Evolutionary conservation across 2,888 invertebrate genomes (phyloP), one percentile per base, ranked within the genome.

Genomic region (Cheiracanthium punctorium): DNA sequence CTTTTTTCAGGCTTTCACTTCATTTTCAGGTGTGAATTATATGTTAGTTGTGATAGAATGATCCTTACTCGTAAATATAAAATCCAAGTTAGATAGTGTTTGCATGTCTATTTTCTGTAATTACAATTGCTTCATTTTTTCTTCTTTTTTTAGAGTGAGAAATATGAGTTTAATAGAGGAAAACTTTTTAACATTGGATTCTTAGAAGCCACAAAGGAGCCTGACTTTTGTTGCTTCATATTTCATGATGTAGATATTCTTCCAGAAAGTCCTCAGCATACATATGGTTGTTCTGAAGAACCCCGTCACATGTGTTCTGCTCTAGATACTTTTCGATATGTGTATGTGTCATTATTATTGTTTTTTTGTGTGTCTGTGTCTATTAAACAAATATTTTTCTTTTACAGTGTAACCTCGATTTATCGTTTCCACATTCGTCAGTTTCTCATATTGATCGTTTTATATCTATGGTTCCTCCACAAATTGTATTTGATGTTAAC

Each of bases 231-330:
- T 74, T 98, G 98, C 91, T 94, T 97, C 79, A 94, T 98, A 86
- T 94, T 98, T 89, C 97, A 97, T 91, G 97, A 98, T 92, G 95
- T 98, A 48, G 97, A 98, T 92, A 92, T 98, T 67, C 93, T 98
- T 89, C 98, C 98, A 1, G 92, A 92, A 89, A 95, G 95, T 91
- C 93, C 94, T 64, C 94, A 90, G 17, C 91, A 89, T 58, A 80
- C 88, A 14, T 89, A 89, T 75, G 81, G 86, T 28, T 97, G 97
- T 90, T 94, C 95, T 0, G 93, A 94, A 90, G 93, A 93, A 89
- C 97, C 97, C 0, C 93, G 97, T 72, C 98, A 98, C 91, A 96
- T 98, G 96, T 96, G 96, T 69, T 95, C 96, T 10, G 95, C 95
- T 90, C 93, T 97, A 82, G 96, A 97, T 92, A 95, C 94, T 74